These are phyloP conservation scores for Craseonycteris thonglongyai DNA, from an alignment of 2,113 vertebrate species.

Conservation along the genomic window DNA sequence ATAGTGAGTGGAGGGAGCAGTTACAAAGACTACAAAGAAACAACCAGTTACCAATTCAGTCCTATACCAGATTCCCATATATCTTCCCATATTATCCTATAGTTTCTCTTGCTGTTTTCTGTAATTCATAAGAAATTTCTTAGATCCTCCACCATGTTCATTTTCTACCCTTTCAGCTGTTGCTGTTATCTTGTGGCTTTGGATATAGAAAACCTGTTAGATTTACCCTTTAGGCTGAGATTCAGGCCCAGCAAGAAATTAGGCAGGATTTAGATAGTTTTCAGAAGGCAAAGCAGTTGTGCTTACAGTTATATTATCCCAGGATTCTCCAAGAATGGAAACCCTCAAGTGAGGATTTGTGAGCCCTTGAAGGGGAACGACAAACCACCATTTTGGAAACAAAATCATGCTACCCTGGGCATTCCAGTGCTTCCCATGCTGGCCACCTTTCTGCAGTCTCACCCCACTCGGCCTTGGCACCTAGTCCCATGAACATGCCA, in stretches of 20 bases:
- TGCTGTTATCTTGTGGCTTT: neutral
- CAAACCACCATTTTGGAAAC: constrained; percentile 17
- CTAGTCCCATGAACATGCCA: constrained; percentile 54
- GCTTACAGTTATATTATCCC: neutral
- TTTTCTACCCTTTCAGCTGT: neutral
- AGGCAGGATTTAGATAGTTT: neutral
- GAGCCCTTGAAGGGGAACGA: neutral
- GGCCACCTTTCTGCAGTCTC: constrained; percentile 14
- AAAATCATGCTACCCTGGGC: neutral
- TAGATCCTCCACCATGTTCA: neutral
- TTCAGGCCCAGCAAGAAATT: neutral
- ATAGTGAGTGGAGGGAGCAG: neutral
- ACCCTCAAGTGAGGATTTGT: neutral
- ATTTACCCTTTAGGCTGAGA: neutral
- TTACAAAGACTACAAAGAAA: neutral
- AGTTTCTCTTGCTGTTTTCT: constrained; percentile 32
- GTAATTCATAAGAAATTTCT: neutral
- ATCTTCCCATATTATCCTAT: neutral
- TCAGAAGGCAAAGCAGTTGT: neutral
- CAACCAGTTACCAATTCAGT: neutral
- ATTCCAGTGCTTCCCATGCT: neutral
- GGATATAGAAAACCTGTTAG: neutral
- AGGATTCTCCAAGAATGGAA: neutral
- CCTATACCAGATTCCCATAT: neutral
- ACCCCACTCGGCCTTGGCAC: constrained; percentile 25